Base-by-base conservation (phyloP, 2,797 vertebrate species). In the Dendrocincla fuliginosa region DNA sequence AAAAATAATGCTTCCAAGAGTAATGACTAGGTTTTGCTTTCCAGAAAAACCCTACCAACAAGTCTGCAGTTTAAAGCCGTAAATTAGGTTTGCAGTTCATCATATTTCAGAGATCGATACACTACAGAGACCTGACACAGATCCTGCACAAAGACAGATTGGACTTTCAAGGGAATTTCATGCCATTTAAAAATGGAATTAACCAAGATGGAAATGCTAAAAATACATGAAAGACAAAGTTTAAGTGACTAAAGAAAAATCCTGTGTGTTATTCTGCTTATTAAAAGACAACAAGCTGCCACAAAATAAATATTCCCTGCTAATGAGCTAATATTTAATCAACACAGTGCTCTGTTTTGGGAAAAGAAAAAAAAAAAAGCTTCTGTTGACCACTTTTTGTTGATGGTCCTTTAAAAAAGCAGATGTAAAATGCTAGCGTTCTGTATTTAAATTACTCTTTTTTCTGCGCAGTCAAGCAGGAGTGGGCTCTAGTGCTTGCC, bases 191-290 rank as follows among this genome's bases (percentile, higher is more conserved):
- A 83, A 91, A 87, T 67, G 84, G 94, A 96, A 94, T 89, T 90
- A 89, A 93, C 70, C 42, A 82, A 83, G n/a, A 95, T 44, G 16
- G 50, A 96, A 97, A 84, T 95, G 69, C 79, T 95, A 96, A 96
- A 96, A 95, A 93, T 93, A 83, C 68, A 32, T 69, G 86, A 93
- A 97, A 95, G 76, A 85, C 86, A 95, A 97, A 94, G 52, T 84
- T 91, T 90, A 94, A 80, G 23, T 70, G 24, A 77, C 46, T 81
- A 35, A 44, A 44, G 75, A 33, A 61, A 94, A 96, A 93, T 22
- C 20, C 28, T 46, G 46, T 20, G 18, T 95, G 69, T 52, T 63
- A 81, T 91, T 90, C 88, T 93, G 20, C 60, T 95, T 95, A 91
- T 93, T 95, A 95, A 95, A 96, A 92, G 50, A 90, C 50, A 91